Conservation (phyloP, 1,140 invertebrate species). For the Drosophila subpulchrella region DNA sequence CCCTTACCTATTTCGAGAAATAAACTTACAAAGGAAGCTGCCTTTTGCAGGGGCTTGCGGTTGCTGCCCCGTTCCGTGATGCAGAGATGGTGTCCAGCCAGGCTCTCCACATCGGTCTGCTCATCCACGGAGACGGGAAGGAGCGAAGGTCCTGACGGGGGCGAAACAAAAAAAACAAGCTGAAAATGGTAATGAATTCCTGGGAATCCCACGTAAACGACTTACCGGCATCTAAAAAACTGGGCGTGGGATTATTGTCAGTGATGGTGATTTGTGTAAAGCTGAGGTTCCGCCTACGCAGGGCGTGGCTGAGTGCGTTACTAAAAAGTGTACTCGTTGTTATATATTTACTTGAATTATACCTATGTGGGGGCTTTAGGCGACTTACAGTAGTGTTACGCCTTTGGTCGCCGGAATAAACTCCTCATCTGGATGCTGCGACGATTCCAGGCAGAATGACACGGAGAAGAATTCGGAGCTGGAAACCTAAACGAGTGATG, state of each 20-base stretch:
- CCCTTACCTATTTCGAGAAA: background rate
- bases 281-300: conserved; percentile 74
- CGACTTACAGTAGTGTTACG: conserved; percentile 88
- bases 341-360: background rate
- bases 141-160: conserved; percentile 60
- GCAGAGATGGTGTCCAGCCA: conserved; percentile 90
- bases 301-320: conserved; percentile 85
- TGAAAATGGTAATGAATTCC: conserved; percentile 1
- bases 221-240: conserved; percentile 86
- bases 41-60: conserved; percentile 75
- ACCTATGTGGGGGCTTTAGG: background rate
- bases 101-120: conserved; percentile 88
- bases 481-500: conserved; percentile 86
- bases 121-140: conserved; percentile 86
- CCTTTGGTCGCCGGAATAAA: conserved; percentile 90
- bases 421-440: conserved; percentile 85
- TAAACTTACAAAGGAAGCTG: conserved; percentile 80
- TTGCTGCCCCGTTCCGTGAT: conserved; percentile 84
- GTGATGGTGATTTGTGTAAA: conserved; percentile 79
- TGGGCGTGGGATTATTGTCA: conserved; percentile 85
- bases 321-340: conserved; percentile 67
- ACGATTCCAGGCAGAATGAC: conserved; percentile 87
- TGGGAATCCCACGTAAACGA: background rate
- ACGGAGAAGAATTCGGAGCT: conserved; percentile 92
- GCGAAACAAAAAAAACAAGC: conserved; percentile 85